phyloP scores from a whole-genome alignment of 2,797 vertebrate genomes.

The Sebastes oblongus region DNA sequence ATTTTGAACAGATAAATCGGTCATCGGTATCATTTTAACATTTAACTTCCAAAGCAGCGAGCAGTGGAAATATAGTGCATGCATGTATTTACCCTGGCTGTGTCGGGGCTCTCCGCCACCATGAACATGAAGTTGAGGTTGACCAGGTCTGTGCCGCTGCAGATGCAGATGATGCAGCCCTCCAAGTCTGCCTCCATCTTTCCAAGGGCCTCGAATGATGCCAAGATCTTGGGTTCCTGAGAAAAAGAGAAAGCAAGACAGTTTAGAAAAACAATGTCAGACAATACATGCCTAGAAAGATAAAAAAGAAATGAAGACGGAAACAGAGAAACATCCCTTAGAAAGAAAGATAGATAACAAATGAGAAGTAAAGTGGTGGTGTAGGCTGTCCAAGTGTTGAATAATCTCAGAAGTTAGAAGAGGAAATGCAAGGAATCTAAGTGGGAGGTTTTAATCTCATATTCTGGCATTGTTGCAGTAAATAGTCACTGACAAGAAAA shows the following conservation, averaged over 20 bases:
- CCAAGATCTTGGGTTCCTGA: constrained; percentile 95
- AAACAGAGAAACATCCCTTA: not conserved
- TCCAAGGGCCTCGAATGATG: constrained; percentile 90
- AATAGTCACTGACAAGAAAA: not conserved
- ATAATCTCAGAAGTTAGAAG: not conserved
- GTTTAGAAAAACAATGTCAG: not conserved
- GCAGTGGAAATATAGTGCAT: no score
- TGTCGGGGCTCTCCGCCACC: constrained; percentile 92
- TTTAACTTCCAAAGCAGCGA: no score
- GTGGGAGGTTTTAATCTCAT: not conserved
- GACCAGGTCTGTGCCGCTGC: constrained; percentile 95
- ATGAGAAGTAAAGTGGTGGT: not conserved
- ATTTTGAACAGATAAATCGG: no score
- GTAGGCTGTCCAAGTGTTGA: not conserved
- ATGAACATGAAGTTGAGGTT: constrained; percentile 98
- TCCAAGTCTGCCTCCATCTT: constrained; percentile 93
- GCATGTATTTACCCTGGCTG: constrained; percentile 87
- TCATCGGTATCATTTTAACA: no score
- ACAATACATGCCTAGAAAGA: not conserved
- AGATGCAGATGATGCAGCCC: constrained; percentile 93
- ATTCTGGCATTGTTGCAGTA: not conserved
- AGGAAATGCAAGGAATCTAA: not conserved
- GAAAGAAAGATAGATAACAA: not conserved
- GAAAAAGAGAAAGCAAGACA: not conserved
- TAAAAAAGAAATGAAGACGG: not conserved